A percentile compares a stretch with the other conserved stretches of the same genome.
Conservation (phyloP, 64 coral and sea anemone species). For the Platygyra sinensis region DNA sequence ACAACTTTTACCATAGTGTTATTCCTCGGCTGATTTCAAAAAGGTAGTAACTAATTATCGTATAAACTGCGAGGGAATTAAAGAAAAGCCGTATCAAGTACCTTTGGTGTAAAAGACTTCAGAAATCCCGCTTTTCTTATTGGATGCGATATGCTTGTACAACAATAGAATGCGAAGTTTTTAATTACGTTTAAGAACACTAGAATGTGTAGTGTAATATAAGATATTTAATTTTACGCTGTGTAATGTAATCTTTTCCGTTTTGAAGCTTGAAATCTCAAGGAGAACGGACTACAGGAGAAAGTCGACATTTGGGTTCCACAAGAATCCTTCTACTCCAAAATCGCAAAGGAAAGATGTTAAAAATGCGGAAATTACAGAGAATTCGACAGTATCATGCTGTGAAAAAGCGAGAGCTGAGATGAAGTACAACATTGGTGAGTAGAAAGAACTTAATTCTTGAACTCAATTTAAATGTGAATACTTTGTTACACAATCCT, state of each 20-base stretch:
- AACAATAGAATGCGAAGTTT: neutral
- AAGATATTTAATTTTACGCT: neutral
- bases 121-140: neutral
- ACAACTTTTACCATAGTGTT: neutral
- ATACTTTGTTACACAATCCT: too few species aligned
- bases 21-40: neutral
- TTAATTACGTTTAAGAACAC: neutral
- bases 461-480: too few species aligned
- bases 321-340: slow-evolving; percentile 23
- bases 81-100: neutral
- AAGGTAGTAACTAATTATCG: slow-evolving; percentile 12
- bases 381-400: neutral
- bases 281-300: neutral
- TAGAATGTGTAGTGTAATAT: neutral
- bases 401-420: slow-evolving; percentile 39
- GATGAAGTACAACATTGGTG: slow-evolving; percentile 20
- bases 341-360: slow-evolving; percentile 26
- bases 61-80: neutral
- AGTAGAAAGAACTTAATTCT: neutral
- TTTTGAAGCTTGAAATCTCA: slow-evolving; percentile 24
- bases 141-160: neutral
- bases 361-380: slow-evolving; percentile 22
- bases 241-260: neutral
- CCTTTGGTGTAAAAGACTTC: neutral
- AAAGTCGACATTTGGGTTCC: slow-evolving; percentile 45